phyloP scores from a whole-genome alignment of 2,888 invertebrate genomes.

The Cyclophora punctaria region DNA sequence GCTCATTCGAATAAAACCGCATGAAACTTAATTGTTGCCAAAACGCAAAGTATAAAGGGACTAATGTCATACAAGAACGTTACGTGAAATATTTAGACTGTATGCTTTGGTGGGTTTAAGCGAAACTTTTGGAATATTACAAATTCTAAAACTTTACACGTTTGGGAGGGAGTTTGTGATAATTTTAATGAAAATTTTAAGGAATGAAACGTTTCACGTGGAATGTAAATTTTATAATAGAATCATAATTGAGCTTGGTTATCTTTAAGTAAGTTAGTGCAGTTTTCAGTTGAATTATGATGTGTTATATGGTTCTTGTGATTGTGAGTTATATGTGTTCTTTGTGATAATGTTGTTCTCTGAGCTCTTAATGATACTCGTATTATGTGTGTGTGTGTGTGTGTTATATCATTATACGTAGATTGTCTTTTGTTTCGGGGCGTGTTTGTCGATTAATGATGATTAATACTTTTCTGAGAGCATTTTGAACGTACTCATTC shows the following conservation, averaged over 20 bases:
- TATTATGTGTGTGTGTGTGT: constrained; percentile 7
- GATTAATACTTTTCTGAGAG: no score
- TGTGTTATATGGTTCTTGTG: no score
- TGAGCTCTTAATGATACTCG: neutral
- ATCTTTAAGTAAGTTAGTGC: neutral
- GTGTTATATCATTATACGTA: no score
- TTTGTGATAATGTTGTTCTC: no score
- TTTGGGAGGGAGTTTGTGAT: constrained; percentile 17
- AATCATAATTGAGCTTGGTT: neutral
- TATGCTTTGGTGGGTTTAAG: constrained; percentile 23
- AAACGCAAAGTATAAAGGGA: constrained; percentile 50
- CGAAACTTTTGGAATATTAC: constrained; percentile 17
- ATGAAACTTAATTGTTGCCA: constrained; percentile 45
- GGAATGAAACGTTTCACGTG: constrained; percentile 10
- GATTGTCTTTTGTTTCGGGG: no score
- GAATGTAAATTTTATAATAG: neutral
- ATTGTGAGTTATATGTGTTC: no score
- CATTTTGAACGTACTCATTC: no score
- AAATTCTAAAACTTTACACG: constrained; percentile 26
- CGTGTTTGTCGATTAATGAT: no score
- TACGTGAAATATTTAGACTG: constrained; percentile 46
- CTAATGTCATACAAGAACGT: constrained; percentile 37
- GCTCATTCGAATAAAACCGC: constrained; percentile 25
- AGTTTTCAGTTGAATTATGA: neutral
- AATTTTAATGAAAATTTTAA: constrained; percentile 21